Conservation (phyloP, 2,797 vertebrate genomes). For the Aphelocoma californica region DNA sequence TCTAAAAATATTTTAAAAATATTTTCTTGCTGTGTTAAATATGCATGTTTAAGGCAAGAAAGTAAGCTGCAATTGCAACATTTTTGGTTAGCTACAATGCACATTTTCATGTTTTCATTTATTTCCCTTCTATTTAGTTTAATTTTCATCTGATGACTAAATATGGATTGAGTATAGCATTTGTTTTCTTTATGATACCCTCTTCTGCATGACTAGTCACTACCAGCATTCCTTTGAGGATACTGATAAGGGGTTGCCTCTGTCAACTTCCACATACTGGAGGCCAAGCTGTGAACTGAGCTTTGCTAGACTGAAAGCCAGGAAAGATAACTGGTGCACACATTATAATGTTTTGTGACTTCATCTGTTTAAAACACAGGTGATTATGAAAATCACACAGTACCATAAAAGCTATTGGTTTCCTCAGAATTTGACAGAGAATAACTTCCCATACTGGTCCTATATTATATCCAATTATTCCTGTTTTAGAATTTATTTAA, state of each 20-base stretch:
- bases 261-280: not conserved
- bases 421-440: not conserved
- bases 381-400: not conserved
- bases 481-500: not conserved
- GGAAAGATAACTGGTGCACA: not conserved
- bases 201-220: not conserved
- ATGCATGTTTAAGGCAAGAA: not conserved
- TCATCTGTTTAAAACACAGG: not conserved
- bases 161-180: not conserved
- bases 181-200: conserved; percentile 27
- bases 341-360: not conserved
- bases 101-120: not conserved
- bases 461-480: not conserved
- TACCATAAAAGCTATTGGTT: not conserved
- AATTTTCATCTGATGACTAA: conserved; percentile 11
- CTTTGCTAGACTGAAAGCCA: not conserved
- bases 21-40: not conserved
- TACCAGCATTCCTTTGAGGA: not conserved
- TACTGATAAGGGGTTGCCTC: not conserved
- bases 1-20: not conserved
- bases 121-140: not conserved
- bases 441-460: not conserved
- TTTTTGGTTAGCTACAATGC: not conserved
- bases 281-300: not conserved
- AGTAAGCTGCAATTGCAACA: not conserved